These are phyloP conservation scores for Drosophila nebulosa DNA, from an alignment of 1,140 invertebrate species.

Conservation along the genomic window DNA sequence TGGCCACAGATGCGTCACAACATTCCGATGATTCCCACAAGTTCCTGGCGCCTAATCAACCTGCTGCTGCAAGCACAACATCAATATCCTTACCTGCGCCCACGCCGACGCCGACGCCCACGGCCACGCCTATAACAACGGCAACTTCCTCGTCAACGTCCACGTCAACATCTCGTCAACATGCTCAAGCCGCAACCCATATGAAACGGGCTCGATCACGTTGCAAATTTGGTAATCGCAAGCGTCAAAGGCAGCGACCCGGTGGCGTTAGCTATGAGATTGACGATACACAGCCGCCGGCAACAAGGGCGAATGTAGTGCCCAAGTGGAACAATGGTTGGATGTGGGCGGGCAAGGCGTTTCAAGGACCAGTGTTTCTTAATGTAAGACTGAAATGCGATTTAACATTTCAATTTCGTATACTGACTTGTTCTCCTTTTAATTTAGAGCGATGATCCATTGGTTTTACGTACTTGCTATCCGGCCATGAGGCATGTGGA, in stretches of 20 bases:
- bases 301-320: conserved; percentile 81
- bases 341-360: conserved; percentile 93
- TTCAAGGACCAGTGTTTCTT: conserved; percentile 91
- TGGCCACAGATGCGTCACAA: conserved; percentile 12
- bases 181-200: conserved; percentile 29
- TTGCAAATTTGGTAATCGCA: conserved; percentile 74
- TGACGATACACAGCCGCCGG: conserved; percentile 73
- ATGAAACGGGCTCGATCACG: conserved; percentile 68
- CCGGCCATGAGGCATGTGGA: conserved; percentile 92
- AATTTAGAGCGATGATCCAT: conserved; percentile 90
- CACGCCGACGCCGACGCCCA: not conserved
- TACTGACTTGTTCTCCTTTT: no score
- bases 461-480: conserved; percentile 90
- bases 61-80: not conserved
- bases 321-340: conserved; percentile 95
- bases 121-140: conserved; percentile 25
- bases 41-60: conserved; percentile 50
- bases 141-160: not conserved
- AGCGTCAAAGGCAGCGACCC: conserved; percentile 65
- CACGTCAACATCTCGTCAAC: conserved; percentile 12
- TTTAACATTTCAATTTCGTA: not conserved
- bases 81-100: not conserved
- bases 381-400: conserved; percentile 85
- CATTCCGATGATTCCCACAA: conserved; percentile 68
- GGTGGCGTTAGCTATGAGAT: conserved; percentile 66